Evolutionary conservation across 2,888 invertebrate genomes (phyloP).

Genomic region (Muschampia plurimacula): DNA sequence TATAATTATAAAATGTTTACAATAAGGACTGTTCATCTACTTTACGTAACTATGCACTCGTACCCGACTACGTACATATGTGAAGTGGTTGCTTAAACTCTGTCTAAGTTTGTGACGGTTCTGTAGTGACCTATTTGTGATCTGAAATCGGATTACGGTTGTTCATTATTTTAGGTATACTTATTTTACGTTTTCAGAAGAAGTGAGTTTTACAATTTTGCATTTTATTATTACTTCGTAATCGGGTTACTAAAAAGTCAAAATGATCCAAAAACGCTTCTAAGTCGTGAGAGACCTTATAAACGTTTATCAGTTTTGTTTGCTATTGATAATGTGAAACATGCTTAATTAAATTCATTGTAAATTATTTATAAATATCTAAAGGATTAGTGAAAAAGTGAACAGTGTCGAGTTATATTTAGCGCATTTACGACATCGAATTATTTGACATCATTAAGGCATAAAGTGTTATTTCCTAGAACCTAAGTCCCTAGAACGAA

Average conservation of each 20-base stretch:
- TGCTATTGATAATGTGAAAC: constrained; percentile 16
- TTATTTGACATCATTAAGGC: constrained; percentile 56
- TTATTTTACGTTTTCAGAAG: background rate
- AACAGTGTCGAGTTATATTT: constrained; percentile 34
- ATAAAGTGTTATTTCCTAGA: constrained; percentile 68
- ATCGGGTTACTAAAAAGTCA: constrained; percentile 24
- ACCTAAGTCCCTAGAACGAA: constrained; percentile 85
- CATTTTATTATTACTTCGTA: constrained; percentile 10
- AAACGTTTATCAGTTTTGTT: constrained; percentile 8
- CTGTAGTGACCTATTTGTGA: constrained; percentile 23
- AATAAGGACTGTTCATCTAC: constrained; percentile 48
- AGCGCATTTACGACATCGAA: constrained; percentile 45
- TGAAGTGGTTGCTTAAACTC: constrained; percentile 20
- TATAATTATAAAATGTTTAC: constrained; percentile 53
- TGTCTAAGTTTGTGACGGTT: constrained; percentile 30
- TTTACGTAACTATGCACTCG: constrained; percentile 20
- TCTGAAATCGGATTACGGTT: background rate
- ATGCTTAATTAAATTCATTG: constrained; percentile 32
- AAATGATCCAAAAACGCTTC: background rate
- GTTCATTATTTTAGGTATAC: constrained; percentile 2
- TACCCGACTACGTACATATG: constrained; percentile 37
- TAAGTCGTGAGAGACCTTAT: constrained; percentile 2
- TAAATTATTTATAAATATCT: constrained; percentile 36
- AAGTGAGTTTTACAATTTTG: background rate
- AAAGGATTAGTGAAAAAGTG: constrained; percentile 37